Evolutionary conservation across 1,140 invertebrate species (phyloP).

Genomic region (Drosophila bifasciata): DNA sequence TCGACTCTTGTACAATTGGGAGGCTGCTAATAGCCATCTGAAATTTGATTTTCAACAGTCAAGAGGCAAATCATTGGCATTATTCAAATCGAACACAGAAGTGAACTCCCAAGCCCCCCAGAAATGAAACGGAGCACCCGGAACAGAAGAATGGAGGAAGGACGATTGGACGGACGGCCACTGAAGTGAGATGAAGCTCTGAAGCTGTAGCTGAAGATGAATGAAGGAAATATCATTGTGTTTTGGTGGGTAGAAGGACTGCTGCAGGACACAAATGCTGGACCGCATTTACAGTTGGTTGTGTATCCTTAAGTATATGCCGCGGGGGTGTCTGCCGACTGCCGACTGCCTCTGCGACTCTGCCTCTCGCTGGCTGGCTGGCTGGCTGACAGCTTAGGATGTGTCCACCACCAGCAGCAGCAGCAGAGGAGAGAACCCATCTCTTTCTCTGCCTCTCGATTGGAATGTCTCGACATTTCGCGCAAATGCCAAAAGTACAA

Average conservation of each 20-base stretch:
- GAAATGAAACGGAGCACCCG: too few species aligned
- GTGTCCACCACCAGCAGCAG: constrained; percentile 13
- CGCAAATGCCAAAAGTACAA: constrained; percentile 74
- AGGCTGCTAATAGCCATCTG: constrained; percentile 59
- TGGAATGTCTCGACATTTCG: constrained; percentile 59
- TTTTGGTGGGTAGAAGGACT: too few species aligned
- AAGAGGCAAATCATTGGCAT: constrained; percentile 60
- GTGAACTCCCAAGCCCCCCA: too few species aligned
- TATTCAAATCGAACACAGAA: constrained; percentile 34
- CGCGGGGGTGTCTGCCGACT: constrained; percentile 8
- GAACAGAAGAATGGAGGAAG: too few species aligned
- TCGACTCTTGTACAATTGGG: constrained; percentile 43
- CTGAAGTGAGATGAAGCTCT: constrained; percentile 24
- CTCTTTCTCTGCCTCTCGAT: constrained; percentile 22
- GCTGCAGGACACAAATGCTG: constrained; percentile 14
- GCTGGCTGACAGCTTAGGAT: constrained; percentile 47
- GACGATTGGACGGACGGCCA: too few species aligned
- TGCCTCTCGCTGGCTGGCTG: constrained; percentile 19
- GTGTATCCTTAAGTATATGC: constrained; percentile 55
- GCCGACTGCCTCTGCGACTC: not conserved
- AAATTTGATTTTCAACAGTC: constrained; percentile 35
- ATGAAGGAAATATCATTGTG: constrained; percentile 48
- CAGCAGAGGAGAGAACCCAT: not conserved
- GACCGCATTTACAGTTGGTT: constrained; percentile 67
- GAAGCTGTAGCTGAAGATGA: not conserved